Percentiles rank a stretch among this genome's conserved stretches.
These are phyloP conservation scores for Gobius niger DNA, from an alignment of 2,113 vertebrate species.

Conservation along the genomic window DNA sequence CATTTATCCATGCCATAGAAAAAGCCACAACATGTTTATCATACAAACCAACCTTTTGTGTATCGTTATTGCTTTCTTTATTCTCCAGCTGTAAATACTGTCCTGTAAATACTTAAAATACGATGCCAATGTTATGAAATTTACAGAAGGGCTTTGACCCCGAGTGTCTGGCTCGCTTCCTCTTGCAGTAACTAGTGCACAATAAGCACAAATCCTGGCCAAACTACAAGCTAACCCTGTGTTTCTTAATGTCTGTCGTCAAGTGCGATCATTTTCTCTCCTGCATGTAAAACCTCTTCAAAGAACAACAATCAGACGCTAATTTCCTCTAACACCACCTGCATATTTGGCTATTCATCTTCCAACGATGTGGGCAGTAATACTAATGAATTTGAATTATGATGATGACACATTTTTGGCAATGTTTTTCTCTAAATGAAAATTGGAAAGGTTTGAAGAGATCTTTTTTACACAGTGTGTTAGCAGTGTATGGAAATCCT, in stretches of 20 bases:
- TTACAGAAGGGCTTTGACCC: conserved; percentile 15
- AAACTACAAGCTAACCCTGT: not conserved
- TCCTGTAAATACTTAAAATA: no score
- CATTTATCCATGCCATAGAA: not conserved
- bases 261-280: not conserved
- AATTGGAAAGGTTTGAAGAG: conserved; percentile 23
- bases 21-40: not conserved
- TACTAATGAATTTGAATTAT: conserved; percentile 31
- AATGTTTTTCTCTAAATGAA: conserved; percentile 25
- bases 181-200: not conserved
- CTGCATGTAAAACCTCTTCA: not conserved
- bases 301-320: conserved; percentile 3
- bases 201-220: not conserved
- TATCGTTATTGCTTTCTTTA: not conserved
- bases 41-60: not conserved
- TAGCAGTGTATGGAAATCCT: not conserved
- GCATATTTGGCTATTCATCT: conserved; percentile 6
- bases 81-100: no score
- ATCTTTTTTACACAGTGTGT: conserved; percentile 13
- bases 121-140: conserved; percentile 6
- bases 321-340: conserved; percentile 4
- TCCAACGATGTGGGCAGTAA: conserved; percentile 13
- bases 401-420: not conserved
- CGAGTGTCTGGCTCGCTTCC: not conserved
- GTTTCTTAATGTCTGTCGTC: no score